Evolutionary conservation across 2,888 invertebrate species (phyloP).

Genomic region (Crioceris asparagi): DNA sequence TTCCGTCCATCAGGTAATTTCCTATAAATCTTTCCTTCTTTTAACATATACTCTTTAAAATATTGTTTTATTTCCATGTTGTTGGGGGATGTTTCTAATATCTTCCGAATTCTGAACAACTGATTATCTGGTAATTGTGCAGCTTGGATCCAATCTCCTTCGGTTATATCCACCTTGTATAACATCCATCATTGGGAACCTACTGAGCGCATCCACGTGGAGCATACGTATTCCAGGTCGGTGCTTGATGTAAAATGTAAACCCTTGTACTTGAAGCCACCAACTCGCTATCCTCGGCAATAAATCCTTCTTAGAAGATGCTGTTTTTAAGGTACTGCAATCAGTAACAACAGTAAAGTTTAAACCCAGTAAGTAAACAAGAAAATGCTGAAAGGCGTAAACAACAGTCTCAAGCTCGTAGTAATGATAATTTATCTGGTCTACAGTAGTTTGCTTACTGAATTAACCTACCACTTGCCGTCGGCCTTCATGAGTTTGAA

Average conservation of each 20-base stretch:
- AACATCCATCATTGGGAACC: not conserved
- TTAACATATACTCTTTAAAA: constrained; percentile 1
- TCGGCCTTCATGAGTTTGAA: constrained; percentile 20
- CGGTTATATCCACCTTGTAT: not conserved
- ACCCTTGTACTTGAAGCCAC: too few species aligned
- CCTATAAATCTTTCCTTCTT: not conserved
- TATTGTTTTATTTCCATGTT: not conserved
- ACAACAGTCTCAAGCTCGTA: constrained; percentile 19
- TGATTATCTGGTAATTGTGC: not conserved
- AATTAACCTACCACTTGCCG: constrained; percentile 23
- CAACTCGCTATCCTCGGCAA: not conserved
- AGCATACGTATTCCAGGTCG: not conserved
- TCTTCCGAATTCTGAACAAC: not conserved
- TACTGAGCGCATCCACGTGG: not conserved
- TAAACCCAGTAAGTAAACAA: not conserved
- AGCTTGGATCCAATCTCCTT: not conserved
- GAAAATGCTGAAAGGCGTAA: not conserved
- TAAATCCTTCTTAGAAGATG: not conserved
- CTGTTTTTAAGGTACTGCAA: not conserved
- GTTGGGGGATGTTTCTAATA: too few species aligned
- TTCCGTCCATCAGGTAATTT: not conserved
- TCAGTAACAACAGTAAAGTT: not conserved
- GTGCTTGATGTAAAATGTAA: not conserved
- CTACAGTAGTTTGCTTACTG: constrained; percentile 23
- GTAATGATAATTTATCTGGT: constrained; percentile 1